These are phyloP conservation scores for Cladorhizidae sp. DNA, from an alignment of 37 sponge, comb jelly and placozoan species.

Conservation along the genomic window DNA sequence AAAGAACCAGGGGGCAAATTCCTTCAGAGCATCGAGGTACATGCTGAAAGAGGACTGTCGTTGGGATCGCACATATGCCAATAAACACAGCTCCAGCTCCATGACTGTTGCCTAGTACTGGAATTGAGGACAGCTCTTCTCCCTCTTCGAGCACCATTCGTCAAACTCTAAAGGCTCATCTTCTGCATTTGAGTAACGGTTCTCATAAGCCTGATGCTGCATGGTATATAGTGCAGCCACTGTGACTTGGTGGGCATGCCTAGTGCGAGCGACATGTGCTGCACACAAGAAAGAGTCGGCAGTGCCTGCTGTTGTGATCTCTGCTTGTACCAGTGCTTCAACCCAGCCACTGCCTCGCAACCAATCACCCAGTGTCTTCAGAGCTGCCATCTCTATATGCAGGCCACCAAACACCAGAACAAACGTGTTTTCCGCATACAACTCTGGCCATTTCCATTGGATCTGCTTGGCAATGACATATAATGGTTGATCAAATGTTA, in stretches of 20 bases:
- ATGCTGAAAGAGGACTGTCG: neutral
- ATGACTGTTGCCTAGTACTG: constrained; percentile 26
- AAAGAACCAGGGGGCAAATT: constrained; percentile 25
- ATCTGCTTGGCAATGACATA: too few species aligned
- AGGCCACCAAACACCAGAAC: constrained; percentile 13
- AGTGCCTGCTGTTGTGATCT: constrained; percentile 21
- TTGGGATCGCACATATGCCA: constrained; percentile 16
- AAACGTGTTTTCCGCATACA: constrained; percentile 43
- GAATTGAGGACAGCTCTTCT: constrained; percentile 15
- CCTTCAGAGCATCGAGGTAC: constrained; percentile 25
- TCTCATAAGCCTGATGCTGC: neutral
- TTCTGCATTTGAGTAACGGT: neutral
- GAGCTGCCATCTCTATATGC: too few species aligned
- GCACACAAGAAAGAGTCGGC: too few species aligned
- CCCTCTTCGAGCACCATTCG: constrained; percentile 26
- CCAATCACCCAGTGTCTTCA: too few species aligned
- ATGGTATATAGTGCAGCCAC: neutral
- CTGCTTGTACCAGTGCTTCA: constrained; percentile 42
- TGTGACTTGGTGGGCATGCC: neutral
- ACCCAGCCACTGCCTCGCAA: constrained; percentile 41
- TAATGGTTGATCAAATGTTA: too few species aligned
- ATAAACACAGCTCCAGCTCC: constrained; percentile 27
- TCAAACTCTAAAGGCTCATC: constrained; percentile 7
- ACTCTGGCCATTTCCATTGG: too few species aligned
- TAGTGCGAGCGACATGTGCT: too few species aligned